Base-by-base conservation (phyloP, 1,140 invertebrate genomes). In the Lasaia peninsularis region DNA sequence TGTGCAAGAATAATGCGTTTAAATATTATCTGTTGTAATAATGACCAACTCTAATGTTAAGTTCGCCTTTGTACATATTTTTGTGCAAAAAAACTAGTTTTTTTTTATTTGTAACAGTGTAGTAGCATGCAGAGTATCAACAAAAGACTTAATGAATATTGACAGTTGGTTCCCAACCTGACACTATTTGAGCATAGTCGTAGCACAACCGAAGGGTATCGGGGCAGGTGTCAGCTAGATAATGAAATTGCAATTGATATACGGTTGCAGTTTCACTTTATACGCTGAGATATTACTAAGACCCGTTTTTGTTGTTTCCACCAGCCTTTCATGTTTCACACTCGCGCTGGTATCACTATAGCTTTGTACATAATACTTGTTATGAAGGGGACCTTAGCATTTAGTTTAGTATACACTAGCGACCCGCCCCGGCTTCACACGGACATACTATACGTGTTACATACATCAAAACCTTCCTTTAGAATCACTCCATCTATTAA, bases 201-300 rank as follows among this genome's bases (percentile, higher is more conserved):
- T 12, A 54, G 51, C 35, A 56, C 52, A 58, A 54, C 51, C 51
- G 52, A 12, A 58, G 48, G 52, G 44, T 54, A 64, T 33, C 51
- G 20, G 52, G 52, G 64, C 74, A 77, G 71, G 73, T 76, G 74
- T 75, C 68, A 56, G 58, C 60, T 65, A 71, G 71, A 80, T 78
- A 85, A 80, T 78, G 72, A 80, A 82, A 80, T 76, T 76, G 73
- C 78, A 79, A 72, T 75, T 85, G 78, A 85, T 78, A 82, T 76
- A 75, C 71, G 69, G 60, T 66, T 69, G 58, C 59, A 77, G 74
- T 85, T 85, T 82, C 81, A 82, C 79, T 82, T 77, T 67, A 74
- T 75, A 75, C 69, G 61, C 60, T 65, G 53, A 59, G 72, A 78
- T 72, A 75, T 58, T 37, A 65, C 62, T 59, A 55, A 67, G 66